phyloP scores from a whole-genome alignment of 2,113 vertebrate genomes.

The Oryzias melastigma region DNA sequence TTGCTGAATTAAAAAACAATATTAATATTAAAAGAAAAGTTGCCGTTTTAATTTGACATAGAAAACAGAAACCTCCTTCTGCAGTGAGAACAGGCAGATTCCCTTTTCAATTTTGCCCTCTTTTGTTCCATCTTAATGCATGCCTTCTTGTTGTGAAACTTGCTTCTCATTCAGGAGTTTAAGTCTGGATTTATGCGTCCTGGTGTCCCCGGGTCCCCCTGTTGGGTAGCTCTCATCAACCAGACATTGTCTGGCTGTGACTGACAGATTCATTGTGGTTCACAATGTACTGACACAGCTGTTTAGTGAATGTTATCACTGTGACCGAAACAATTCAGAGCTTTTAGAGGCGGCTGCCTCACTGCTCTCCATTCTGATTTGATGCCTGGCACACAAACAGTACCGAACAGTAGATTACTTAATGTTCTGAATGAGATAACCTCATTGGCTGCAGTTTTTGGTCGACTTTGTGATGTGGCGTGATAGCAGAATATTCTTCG shows the following conservation, averaged over 20 bases:
- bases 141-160: no score
- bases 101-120: no score
- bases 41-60: no score
- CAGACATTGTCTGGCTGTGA: conserved; percentile 10
- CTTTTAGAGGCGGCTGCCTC: conserved; percentile 41
- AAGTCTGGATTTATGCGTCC: no score
- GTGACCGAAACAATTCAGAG: conserved; percentile 45
- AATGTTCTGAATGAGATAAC: conserved; percentile 24
- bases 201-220: background rate
- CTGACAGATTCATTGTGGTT: conserved; percentile 21
- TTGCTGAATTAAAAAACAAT: background rate
- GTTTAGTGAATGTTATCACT: conserved; percentile 43
- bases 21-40: background rate
- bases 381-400: conserved; percentile 16
- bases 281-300: conserved; percentile 34
- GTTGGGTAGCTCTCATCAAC: conserved; percentile 21
- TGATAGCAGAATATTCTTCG: conserved; percentile 11
- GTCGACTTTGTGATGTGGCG: conserved; percentile 30
- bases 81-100: no score
- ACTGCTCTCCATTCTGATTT: conserved; percentile 19
- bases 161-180: background rate
- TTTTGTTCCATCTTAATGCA: no score
- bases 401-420: conserved; percentile 1
- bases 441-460: conserved; percentile 15
- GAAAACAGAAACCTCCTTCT: no score